Evolutionary conservation across 2,888 invertebrate species (phyloP), one percentile per base, ranked within the genome.

Genomic region (Drosophila algonquin): DNA sequence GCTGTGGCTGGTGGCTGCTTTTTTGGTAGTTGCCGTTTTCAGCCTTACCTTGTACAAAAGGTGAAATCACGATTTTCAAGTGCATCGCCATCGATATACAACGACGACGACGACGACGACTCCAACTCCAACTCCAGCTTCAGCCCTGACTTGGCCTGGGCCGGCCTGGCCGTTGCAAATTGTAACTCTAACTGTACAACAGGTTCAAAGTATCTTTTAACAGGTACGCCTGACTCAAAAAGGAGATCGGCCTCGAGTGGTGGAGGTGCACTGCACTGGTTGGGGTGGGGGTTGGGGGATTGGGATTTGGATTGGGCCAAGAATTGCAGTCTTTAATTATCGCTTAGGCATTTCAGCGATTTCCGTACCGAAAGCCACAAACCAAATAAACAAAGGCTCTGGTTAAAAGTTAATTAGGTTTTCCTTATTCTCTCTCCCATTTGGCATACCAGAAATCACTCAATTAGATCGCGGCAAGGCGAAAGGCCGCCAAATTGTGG

Each of bases 151-250:
- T 40, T 14, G 40, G 40, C n/a, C 40, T 14, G 40, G 40, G 7
- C 40, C 0, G 53, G 70, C 59, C 62, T 56, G 79, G 74, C 74
- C 86, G 73, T 80, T 82, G 82, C 81, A 89, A 85, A 89, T 85
- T 89, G 85, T 85, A 89, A 89, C 88, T 90, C 84, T 89, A 89
- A 89, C 89, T 87, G 90, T 89, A 90, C 90, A 89, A 88, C 90
- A 90, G 89, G 90, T 89, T 90, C 90, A 90, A 82, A 89, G 84
- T 83, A 86, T 89, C 89, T 89, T 73, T 80, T 89, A 86, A 89
- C 85, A 86, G 85, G 85, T 86, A 80, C 87, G 85, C 79, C 89
- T 74, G 82, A 81, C 76, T 75, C 61, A 40, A 61, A 70, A 71
- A 71, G 71, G 69, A 71, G 69, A 71, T 53, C 60, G 60, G 40